A percentile compares a stretch with the other conserved stretches of the same genome.
Evolutionary conservation across 2,888 invertebrate genomes (phyloP).

Genomic region (Orgyia antiqua): DNA sequence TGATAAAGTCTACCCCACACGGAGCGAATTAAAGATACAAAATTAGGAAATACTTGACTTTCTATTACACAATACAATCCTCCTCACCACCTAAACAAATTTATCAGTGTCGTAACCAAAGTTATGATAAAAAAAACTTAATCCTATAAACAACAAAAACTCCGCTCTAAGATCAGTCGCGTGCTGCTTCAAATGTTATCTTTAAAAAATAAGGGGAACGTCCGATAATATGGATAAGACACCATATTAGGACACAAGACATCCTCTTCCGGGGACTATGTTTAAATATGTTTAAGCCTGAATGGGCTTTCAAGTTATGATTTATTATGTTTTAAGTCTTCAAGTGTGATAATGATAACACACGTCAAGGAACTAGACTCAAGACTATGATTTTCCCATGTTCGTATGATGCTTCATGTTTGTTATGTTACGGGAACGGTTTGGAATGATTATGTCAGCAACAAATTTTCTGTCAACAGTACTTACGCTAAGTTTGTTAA

Average conservation of each 20-base stretch:
- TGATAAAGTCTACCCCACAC: too few relatives aligned
- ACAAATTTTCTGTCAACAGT: too few relatives aligned
- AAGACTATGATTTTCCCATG: neutral
- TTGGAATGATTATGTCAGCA: too few relatives aligned
- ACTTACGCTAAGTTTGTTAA: too few relatives aligned
- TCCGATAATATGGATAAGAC: constrained; percentile 15
- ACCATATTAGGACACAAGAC: constrained; percentile 13
- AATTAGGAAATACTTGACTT: too few relatives aligned
- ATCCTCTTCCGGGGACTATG: constrained; percentile 26
- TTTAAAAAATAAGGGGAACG: constrained; percentile 15
- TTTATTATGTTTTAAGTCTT: constrained; percentile 17
- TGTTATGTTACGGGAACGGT: neutral
- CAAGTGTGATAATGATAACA: constrained; percentile 3
- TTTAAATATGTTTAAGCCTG: constrained; percentile 6
- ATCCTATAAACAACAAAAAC: constrained; percentile 15
- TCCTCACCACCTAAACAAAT: constrained; percentile 1
- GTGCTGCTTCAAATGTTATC: constrained; percentile 20
- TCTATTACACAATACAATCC: neutral
- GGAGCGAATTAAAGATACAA: too few relatives aligned
- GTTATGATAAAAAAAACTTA: constrained; percentile 7
- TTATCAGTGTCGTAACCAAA: constrained; percentile 2
- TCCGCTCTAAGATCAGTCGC: constrained; percentile 21
- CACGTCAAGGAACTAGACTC: constrained; percentile 4
- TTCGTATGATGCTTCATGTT: too few relatives aligned
- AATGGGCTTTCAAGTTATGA: constrained; percentile 20